Evolutionary conservation across 2,888 invertebrate species (phyloP).

Genomic region (Noctua janthe): DNA sequence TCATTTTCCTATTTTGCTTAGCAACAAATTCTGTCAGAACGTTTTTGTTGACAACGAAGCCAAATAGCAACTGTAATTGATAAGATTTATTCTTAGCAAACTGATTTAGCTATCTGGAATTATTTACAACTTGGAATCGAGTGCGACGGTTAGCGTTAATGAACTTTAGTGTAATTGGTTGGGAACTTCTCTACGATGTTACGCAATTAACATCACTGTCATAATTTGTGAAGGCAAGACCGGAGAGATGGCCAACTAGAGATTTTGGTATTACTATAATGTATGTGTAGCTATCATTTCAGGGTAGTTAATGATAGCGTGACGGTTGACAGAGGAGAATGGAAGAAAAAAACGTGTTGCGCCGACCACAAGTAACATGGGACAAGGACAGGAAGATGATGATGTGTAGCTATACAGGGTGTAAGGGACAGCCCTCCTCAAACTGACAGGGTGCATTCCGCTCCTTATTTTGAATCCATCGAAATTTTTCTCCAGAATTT

Average conservation of each 20-base stretch:
- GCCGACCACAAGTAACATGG: too few relatives aligned
- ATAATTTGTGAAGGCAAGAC: not conserved
- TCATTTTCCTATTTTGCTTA: conserved; percentile 12
- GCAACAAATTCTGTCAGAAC: conserved; percentile 1
- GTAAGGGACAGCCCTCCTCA: too few relatives aligned
- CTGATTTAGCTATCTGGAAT: conserved; percentile 25
- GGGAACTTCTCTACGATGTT: conserved; percentile 10
- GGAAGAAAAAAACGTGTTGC: too few relatives aligned
- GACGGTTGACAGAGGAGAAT: too few relatives aligned
- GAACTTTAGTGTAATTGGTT: conserved; percentile 24
- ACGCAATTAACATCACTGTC: conserved; percentile 1
- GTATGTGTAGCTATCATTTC: not conserved
- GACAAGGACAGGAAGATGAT: too few relatives aligned
- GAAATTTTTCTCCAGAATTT: too few relatives aligned
- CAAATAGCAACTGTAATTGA: conserved; percentile 14
- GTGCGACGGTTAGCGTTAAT: conserved; percentile 1
- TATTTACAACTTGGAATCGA: conserved; percentile 5
- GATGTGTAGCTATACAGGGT: too few relatives aligned
- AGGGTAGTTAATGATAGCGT: too few relatives aligned
- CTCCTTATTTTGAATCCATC: too few relatives aligned
- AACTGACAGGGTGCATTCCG: too few relatives aligned
- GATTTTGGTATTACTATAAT: not conserved
- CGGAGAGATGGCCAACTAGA: not conserved
- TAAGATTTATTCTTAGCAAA: conserved; percentile 24
- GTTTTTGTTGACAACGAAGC: conserved; percentile 14